Percentiles rank a stretch among this genome's conserved stretches.
Conservation (phyloP, 2,113 vertebrate genomes). For the Hemichromis elongatus region DNA sequence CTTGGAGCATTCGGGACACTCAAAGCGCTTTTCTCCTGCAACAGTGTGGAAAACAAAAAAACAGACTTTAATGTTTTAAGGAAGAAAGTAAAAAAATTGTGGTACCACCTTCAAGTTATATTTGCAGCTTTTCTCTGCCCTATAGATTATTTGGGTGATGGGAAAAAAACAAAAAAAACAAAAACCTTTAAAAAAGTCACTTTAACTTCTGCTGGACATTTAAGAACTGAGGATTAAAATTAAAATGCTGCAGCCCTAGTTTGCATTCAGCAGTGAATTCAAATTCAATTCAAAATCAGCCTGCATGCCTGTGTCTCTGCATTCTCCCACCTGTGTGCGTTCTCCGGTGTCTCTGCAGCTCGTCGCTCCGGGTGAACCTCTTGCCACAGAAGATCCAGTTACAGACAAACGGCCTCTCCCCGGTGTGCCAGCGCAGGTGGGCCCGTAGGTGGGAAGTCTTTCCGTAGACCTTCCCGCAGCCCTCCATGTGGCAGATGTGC, state of each 20-base stretch:
- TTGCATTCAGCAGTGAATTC: neutral
- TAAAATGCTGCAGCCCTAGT: neutral
- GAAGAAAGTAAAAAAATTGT: neutral
- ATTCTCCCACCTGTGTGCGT: constrained; percentile 87
- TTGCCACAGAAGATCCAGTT: constrained; percentile 99
- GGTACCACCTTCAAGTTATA: neutral
- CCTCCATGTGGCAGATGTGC: constrained; percentile 98
- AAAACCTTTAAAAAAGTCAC: neutral
- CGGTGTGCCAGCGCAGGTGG: constrained; percentile 98
- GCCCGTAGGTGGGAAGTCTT: constrained; percentile 98
- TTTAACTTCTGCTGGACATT: neutral
- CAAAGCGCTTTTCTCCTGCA: constrained; percentile 94
- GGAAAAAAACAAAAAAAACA: neutral
- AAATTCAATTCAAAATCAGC: neutral
- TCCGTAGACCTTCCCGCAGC: constrained; percentile 97
- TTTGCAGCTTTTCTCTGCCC: neutral
- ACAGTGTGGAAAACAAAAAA: neutral
- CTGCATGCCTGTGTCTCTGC: neutral
- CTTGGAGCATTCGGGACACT: constrained; percentile 97
- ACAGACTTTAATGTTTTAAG: neutral
- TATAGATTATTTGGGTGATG: neutral
- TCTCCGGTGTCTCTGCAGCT: constrained; percentile 95
- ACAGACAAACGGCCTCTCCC: constrained; percentile 95
- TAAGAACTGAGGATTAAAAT: neutral
- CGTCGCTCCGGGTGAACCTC: constrained; percentile 94